Conservation (phyloP, 2,113 vertebrate genomes). For the Psephotus haematonotus region DNA sequence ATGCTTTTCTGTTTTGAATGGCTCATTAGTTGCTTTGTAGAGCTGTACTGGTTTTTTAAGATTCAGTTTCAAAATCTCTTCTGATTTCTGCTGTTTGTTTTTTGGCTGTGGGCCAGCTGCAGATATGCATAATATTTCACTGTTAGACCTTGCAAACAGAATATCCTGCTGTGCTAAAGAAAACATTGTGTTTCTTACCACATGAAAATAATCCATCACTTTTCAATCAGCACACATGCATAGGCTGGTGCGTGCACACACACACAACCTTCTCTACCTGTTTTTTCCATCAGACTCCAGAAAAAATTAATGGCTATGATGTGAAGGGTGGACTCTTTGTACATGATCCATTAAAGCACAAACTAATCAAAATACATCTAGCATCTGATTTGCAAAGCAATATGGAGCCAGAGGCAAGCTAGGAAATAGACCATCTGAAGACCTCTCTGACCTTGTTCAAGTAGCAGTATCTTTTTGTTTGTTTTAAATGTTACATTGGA, state of each 20-base stretch:
- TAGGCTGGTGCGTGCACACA: accelerated
- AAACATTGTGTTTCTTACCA: constrained; percentile 98
- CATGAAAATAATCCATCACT: constrained; percentile 97
- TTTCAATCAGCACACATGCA: constrained; percentile 81
- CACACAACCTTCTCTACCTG: constrained; percentile 82
- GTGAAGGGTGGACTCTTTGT: constrained; percentile 83
- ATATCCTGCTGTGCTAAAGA: constrained; percentile 99
- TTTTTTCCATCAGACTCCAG: constrained; percentile 90
- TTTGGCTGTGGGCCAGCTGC: constrained; percentile 84
- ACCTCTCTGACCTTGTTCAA: constrained; percentile 45
- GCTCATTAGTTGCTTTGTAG: constrained; percentile 76
- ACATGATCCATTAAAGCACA: constrained; percentile 83
- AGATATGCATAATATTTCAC: constrained; percentile 97
- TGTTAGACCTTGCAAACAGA: constrained; percentile 94
- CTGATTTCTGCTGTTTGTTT: constrained; percentile 75
- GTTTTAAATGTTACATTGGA: constrained; percentile 38
- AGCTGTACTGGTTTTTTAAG: constrained; percentile 69
- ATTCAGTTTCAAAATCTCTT: constrained; percentile 76
- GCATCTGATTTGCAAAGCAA: constrained; percentile 76
- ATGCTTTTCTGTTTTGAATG: constrained; percentile 73
- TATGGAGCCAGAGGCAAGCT: constrained; percentile 61
- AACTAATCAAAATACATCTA: constrained; percentile 82
- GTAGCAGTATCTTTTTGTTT: constrained; percentile 62
- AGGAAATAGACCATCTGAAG: constrained; percentile 62
- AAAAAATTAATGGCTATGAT: constrained; percentile 79